Evolutionary conservation across 1,140 invertebrate genomes (phyloP).

Genomic region (Papilio machaon): DNA sequence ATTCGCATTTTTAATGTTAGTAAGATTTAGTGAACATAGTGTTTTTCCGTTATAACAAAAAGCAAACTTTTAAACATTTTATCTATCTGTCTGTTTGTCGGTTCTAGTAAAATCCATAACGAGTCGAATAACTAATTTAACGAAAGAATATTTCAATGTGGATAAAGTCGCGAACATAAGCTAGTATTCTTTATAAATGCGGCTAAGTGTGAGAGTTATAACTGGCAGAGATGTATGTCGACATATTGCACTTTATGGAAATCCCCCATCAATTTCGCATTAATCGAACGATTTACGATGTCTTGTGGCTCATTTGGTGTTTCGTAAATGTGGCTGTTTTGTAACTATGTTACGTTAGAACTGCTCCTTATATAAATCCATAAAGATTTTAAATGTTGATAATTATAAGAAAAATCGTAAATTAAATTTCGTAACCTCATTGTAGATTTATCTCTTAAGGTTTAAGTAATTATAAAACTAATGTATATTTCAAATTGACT

Average conservation of each 20-base stretch:
- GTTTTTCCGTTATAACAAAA: no score
- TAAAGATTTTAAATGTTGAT: background rate
- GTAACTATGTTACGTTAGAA: background rate
- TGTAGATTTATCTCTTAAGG: background rate
- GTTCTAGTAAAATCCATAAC: background rate
- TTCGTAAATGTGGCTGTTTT: background rate
- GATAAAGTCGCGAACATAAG: background rate
- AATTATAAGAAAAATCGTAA: background rate
- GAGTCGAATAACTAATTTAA: background rate
- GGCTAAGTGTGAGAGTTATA: background rate
- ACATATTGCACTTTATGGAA: conserved; percentile 29
- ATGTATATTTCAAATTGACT: no score
- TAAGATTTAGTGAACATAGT: no score
- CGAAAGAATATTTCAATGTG: background rate
- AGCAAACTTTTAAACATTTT: no score
- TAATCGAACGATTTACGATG: conserved; percentile 39
- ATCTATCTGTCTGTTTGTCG: background rate
- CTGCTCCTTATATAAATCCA: background rate
- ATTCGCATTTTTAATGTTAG: no score
- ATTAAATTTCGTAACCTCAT: background rate
- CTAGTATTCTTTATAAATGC: conserved; percentile 9
- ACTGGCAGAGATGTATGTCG: conserved; percentile 34
- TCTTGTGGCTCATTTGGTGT: background rate
- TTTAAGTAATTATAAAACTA: no score
- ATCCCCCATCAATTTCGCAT: conserved; percentile 45